phyloP scores from a whole-genome alignment of 1,140 invertebrate species.

The Aradophagus sp. region DNA sequence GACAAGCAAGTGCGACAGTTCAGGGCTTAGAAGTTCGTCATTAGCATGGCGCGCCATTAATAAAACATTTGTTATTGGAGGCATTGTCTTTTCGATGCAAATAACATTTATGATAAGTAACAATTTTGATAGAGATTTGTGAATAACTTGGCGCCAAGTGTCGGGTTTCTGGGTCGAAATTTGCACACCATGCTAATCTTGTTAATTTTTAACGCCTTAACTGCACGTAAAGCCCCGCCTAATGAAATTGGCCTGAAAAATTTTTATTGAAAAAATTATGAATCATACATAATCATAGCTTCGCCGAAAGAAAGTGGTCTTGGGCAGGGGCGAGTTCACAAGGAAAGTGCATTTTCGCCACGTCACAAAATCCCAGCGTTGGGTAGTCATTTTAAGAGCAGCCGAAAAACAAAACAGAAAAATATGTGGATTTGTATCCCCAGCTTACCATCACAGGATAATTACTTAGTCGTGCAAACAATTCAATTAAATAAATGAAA shows the following conservation, averaged over 20 bases:
- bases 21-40: constrained; percentile 22
- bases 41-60: constrained; percentile 44
- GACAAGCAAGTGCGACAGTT: constrained; percentile 4
- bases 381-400: neutral
- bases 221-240: neutral
- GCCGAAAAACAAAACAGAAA: neutral
- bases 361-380: no score
- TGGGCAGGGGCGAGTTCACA: no score
- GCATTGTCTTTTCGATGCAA: constrained; percentile 4
- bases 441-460: no score
- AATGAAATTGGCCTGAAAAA: neutral
- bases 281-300: neutral
- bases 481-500: constrained; percentile 19
- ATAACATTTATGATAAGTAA: constrained; percentile 5
- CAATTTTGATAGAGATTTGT: constrained; percentile 1
- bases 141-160: constrained; percentile 12
- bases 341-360: no score
- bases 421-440: neutral
- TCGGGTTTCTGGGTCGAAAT: constrained; percentile 26
- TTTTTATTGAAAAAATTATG: no score
- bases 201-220: constrained; percentile 16
- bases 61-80: constrained; percentile 36
- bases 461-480: no score
- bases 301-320: no score
- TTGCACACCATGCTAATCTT: constrained; percentile 22